phyloP scores from a whole-genome alignment of 2,888 invertebrate genomes.

The Rhodophaea formosa region DNA sequence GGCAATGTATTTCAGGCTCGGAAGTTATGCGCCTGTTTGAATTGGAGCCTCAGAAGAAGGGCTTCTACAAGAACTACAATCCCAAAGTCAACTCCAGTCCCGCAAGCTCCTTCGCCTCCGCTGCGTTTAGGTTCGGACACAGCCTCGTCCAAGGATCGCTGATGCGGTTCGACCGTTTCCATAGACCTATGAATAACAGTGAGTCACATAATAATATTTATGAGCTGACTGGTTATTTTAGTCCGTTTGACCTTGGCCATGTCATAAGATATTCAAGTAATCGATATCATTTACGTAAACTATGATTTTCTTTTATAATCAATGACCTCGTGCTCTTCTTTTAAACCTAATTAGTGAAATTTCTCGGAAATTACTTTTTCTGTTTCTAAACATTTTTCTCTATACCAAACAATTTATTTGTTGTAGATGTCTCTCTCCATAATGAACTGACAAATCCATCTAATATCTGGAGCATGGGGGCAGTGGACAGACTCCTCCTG shows the following conservation, averaged over 20 bases:
- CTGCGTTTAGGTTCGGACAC: conserved; percentile 93
- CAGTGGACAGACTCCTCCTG: conserved; percentile 88
- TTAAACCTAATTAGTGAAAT: too few relatives aligned
- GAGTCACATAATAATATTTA: conserved; percentile 47
- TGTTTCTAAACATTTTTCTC: conserved; percentile 3
- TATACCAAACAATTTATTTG: neutral
- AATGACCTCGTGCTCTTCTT: neutral
- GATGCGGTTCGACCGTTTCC: conserved; percentile 86
- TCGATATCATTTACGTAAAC: too few relatives aligned
- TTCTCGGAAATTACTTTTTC: conserved; percentile 5
- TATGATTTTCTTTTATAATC: too few relatives aligned
- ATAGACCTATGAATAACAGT: conserved; percentile 87
- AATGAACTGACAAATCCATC: conserved; percentile 86
- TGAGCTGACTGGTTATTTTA: too few relatives aligned
- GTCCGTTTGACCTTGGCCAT: too few relatives aligned
- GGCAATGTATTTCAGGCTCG: conserved; percentile 78
- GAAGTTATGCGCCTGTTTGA: conserved; percentile 89
- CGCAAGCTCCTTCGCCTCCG: conserved; percentile 89
- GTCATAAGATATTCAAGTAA: too few relatives aligned
- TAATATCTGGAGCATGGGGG: conserved; percentile 89
- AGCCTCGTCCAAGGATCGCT: conserved; percentile 91
- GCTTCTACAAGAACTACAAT: conserved; percentile 87
- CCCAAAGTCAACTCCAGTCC: conserved; percentile 86
- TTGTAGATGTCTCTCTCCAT: conserved; percentile 89
- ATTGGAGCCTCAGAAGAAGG: conserved; percentile 83